Evolutionary conservation across 2,888 invertebrate genomes (phyloP).

Genomic region (Ennomos erosarius): DNA sequence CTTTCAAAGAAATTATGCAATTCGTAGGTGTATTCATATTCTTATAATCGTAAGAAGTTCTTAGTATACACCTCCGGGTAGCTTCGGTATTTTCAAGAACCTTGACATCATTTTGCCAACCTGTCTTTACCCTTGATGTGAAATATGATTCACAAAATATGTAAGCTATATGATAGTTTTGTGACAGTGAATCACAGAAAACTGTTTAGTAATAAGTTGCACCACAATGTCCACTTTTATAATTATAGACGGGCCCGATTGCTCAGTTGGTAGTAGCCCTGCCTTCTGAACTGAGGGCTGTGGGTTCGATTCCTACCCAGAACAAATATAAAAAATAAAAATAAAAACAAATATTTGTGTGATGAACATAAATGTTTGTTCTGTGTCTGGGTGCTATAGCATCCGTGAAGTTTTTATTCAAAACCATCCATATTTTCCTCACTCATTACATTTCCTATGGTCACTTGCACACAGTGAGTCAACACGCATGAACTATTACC

Average conservation of each 20-base stretch:
- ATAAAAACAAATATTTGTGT: no score
- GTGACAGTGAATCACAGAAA: constrained; percentile 2
- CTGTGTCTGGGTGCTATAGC: no score
- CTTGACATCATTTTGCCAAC: constrained; percentile 12
- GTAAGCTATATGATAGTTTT: background rate
- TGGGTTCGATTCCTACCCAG: no score
- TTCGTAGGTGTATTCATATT: background rate
- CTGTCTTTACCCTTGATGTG: constrained; percentile 1
- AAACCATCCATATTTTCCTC: background rate
- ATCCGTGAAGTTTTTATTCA: no score
- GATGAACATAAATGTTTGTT: no score
- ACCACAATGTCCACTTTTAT: background rate
- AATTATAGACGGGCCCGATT: no score
- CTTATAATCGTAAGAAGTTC: background rate
- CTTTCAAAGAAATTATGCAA: no score
- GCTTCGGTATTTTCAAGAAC: constrained; percentile 4
- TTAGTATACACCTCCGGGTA: background rate
- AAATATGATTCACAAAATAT: constrained; percentile 5
- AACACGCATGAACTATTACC: constrained; percentile 17
- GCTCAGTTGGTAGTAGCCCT: no score
- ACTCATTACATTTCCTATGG: constrained; percentile 7
- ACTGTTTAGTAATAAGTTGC: constrained; percentile 3
- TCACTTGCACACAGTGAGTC: constrained; percentile 13
- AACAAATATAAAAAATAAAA: no score
- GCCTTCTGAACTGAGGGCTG: no score